Percentiles rank a stretch among this genome's conserved stretches.
Conservation (phyloP, 2,888 invertebrate species). For the Cephonodes hylas region DNA sequence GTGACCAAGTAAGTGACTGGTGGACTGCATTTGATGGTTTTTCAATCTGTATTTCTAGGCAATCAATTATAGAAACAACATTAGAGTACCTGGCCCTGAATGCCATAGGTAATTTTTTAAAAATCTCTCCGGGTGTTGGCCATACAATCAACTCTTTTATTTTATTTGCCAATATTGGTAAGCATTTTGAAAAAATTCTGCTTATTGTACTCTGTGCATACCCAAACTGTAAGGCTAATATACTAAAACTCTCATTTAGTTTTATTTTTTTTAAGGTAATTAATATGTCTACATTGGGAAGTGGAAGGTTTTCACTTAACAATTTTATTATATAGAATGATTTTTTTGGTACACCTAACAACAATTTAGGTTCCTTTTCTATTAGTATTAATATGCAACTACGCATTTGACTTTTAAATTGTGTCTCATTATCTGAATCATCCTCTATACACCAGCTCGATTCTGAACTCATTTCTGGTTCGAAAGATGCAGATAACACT, state of each 20-base stretch:
- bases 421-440: background rate
- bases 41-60: background rate
- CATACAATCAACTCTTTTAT: background rate
- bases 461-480: background rate
- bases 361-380: background rate
- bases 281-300: background rate
- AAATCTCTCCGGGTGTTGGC: background rate
- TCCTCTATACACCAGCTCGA: background rate
- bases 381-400: background rate
- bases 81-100: background rate
- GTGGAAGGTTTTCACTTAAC: background rate
- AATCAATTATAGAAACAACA: background rate
- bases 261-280: background rate
- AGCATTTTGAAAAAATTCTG: background rate
- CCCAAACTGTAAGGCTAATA: background rate
- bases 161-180: background rate
- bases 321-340: background rate
- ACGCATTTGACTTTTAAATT: background rate
- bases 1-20: constrained; percentile 20
- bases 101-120: background rate
- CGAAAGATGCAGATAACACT: background rate
- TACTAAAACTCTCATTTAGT: background rate
- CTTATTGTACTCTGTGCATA: background rate
- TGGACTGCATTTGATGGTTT: constrained; percentile 11
- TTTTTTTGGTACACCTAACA: background rate